phyloP scores from a whole-genome alignment of 2,888 invertebrate genomes.

The Cataglyphis albicans region DNA sequence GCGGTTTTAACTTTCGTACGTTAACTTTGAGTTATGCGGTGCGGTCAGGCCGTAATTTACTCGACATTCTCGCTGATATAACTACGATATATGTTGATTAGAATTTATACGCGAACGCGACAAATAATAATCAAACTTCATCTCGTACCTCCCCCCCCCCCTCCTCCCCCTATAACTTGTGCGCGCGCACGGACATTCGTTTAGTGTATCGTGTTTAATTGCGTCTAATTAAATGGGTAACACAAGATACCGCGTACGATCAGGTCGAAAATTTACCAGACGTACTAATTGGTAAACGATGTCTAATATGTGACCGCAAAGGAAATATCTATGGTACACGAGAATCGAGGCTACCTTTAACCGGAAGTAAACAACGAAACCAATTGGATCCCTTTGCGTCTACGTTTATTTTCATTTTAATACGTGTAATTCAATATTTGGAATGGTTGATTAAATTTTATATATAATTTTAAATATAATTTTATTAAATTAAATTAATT shows the following conservation, averaged over 20 bases:
- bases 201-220: slow-evolving; percentile 46
- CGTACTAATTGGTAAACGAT: slow-evolving; percentile 50
- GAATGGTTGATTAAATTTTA: background rate
- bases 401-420: background rate
- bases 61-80: slow-evolving; percentile 51
- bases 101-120: slow-evolving; percentile 49
- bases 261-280: slow-evolving; percentile 42
- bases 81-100: slow-evolving; percentile 54
- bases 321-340: slow-evolving; percentile 6
- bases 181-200: slow-evolving; percentile 11
- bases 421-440: background rate
- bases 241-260: slow-evolving; percentile 13
- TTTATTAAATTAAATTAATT: too few species aligned
- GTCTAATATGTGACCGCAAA: slow-evolving; percentile 3
- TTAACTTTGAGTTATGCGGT: slow-evolving; percentile 47
- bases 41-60: slow-evolving; percentile 39
- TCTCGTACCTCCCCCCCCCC: background rate
- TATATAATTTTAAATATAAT: too few species aligned
- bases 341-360: slow-evolving; percentile 32
- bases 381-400: background rate
- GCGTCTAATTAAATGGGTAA: slow-evolving; percentile 43
- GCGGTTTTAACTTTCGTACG: slow-evolving; percentile 49
- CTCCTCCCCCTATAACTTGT: background rate
- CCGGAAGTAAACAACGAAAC: slow-evolving; percentile 38
- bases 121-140: slow-evolving; percentile 56